phyloP scores from a whole-genome alignment of 2,888 invertebrate species.

The Andrena bicolor region DNA sequence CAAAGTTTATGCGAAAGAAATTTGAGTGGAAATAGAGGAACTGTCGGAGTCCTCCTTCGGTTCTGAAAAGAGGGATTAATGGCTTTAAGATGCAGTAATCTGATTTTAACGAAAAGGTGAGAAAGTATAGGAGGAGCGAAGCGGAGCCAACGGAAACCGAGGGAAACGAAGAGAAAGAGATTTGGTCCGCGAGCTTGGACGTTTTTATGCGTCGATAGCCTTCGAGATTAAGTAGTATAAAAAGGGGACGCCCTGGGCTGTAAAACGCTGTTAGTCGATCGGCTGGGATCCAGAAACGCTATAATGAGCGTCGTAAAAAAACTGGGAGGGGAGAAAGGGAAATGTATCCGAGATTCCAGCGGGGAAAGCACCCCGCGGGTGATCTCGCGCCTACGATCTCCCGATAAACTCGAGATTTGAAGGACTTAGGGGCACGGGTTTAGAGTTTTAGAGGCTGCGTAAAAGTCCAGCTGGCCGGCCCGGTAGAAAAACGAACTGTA shows the following conservation, averaged over 20 bases:
- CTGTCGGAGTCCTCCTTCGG: no score
- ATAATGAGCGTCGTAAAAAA: constrained; percentile 45
- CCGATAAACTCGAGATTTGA: constrained; percentile 65
- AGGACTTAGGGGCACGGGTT: constrained; percentile 26
- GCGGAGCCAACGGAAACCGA: not conserved
- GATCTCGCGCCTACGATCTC: constrained; percentile 43
- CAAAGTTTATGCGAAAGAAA: not conserved
- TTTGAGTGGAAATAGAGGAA: no score
- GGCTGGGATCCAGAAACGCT: constrained; percentile 41
- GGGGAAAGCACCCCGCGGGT: constrained; percentile 38
- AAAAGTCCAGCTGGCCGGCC: constrained; percentile 48
- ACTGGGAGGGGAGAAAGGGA: not conserved
- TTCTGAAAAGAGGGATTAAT: no score
- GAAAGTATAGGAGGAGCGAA: not conserved
- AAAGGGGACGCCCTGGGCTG: constrained; percentile 37
- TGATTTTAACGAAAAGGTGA: no score
- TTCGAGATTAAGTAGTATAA: constrained; percentile 56
- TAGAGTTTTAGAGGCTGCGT: constrained; percentile 6
- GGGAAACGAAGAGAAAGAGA: not conserved
- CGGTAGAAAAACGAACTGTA: constrained; percentile 45
- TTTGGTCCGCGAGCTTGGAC: constrained; percentile 16
- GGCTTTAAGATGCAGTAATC: no score
- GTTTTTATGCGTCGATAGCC: constrained; percentile 46
- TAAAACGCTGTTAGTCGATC: constrained; percentile 67
- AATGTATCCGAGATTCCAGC: constrained; percentile 52